Evolutionary conservation across 2,113 vertebrate genomes (phyloP), one percentile per base, ranked within the genome.

Genomic region (Microtus ochrogaster): DNA sequence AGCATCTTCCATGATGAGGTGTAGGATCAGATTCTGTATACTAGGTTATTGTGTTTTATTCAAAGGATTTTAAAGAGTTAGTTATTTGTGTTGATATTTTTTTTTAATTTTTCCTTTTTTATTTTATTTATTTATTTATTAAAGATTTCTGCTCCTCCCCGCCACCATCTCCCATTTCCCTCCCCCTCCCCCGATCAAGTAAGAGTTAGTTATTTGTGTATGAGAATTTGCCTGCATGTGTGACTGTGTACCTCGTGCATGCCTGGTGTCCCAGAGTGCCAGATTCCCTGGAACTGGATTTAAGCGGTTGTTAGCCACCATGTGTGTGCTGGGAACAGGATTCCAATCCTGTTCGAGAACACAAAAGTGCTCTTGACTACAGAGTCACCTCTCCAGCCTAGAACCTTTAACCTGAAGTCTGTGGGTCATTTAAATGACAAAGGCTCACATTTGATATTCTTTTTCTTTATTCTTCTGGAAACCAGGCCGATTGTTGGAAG

Each of bases 381-480:
- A 3, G 52, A 58, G 21, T 58, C 78, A 58, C 8, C 36, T 14
- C 33, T 22, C 19, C 5, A n/a, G 10, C 41, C 22, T 44, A 44
- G 84, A 82, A 55, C 36, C 73, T 76, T 74, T 66, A 87, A 39
- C 87, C 73, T 86, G 52, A 94, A 81, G 14, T 65, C 78, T 88
- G 14, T 66, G 21, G 6, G 88, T 58, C 52, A 1, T 86, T 61
- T 82, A 36, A 72, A 85, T 72, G 68, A 22, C 30, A 58, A 78
- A 81, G 44, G 13, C 36, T 33, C 24, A 61, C 13, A 30, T 47
- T 74, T 73, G 76, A 26, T 93, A 33, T 83, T 28, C 19, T 66
- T 90, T 93, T 68, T 63, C 49, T 66, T 14, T 7, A 86, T 83
- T 82, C 61, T 94, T 95, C 88, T 36, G 52, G 52, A 96, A 93